Evolutionary conservation across 2,113 vertebrate species (phyloP).

Genomic region (Tenrec ecaudatus): DNA sequence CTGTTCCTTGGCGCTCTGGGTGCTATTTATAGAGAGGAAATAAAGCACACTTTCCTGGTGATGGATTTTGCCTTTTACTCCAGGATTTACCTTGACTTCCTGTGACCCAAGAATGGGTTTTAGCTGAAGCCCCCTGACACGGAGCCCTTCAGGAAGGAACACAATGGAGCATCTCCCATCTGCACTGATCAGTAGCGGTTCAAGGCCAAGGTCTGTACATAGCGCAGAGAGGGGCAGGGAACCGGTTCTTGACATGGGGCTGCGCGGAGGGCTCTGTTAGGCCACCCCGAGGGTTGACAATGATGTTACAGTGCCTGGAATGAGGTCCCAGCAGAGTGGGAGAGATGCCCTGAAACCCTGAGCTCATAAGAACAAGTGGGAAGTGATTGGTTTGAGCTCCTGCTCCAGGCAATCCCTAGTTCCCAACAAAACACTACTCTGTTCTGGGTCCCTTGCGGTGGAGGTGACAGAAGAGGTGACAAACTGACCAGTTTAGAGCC

Average conservation of each 20-base stretch:
- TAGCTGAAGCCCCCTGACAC: not conserved
- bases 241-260: not conserved
- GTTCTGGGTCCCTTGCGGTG: not conserved
- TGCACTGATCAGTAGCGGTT: not conserved
- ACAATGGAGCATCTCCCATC: not conserved
- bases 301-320: not conserved
- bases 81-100: not conserved
- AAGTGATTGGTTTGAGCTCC: slow-evolving; percentile 14
- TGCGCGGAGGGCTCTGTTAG: not conserved
- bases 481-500: accelerated
- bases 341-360: not conserved
- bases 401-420: not conserved
- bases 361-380: slow-evolving; percentile 22
- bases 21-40: slow-evolving; percentile 1
- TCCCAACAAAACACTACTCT: not conserved
- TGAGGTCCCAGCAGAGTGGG: not conserved
- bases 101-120: not conserved
- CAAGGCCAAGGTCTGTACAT: not conserved
- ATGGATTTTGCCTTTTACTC: not conserved
- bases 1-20: not conserved
- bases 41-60: not conserved
- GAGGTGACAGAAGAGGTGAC: not conserved
- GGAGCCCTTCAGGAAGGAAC: not conserved
- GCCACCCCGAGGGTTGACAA: not conserved
- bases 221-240: not conserved